These are phyloP conservation scores for Liodrosophila aerea DNA, from an alignment of 2,888 invertebrate species.

Conservation along the genomic window DNA sequence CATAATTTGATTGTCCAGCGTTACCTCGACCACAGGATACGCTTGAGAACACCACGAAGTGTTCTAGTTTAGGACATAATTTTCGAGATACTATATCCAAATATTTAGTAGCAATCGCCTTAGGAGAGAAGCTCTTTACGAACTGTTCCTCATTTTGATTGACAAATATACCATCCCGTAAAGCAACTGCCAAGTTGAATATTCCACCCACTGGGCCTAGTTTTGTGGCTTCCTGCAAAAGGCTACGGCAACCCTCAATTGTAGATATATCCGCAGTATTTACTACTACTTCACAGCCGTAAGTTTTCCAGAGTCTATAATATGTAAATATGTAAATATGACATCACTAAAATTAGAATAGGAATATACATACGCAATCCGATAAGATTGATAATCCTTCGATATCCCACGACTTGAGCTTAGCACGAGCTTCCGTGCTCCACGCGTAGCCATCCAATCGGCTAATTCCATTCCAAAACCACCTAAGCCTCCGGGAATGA, in stretches of 20 bases:
- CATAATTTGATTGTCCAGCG: conserved; percentile 92
- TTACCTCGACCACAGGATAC: conserved; percentile 96
- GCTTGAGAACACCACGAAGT: conserved; percentile 96
- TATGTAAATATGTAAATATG: no score
- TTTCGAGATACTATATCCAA: conserved; percentile 87
- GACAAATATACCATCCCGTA: conserved; percentile 89
- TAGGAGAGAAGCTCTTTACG: conserved; percentile 87
- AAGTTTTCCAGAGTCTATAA: conserved; percentile 88
- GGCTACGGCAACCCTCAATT: conserved; percentile 86
- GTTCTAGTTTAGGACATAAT: conserved; percentile 84
- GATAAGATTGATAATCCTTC: conserved; percentile 91
- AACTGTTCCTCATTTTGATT: conserved; percentile 90
- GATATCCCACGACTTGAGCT: conserved; percentile 91
- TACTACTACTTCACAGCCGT: conserved; percentile 87
- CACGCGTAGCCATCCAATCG: conserved; percentile 92
- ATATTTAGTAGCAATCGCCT: conserved; percentile 90
- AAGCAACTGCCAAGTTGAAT: conserved; percentile 93
- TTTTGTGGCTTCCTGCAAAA: conserved; percentile 86
- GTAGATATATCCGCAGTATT: conserved; percentile 89
- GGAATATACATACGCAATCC: conserved; percentile 84
- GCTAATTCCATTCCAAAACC: conserved; percentile 95
- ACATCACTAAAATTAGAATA: no score
- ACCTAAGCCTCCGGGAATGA: conserved; percentile 92
- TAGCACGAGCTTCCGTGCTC: conserved; percentile 90
- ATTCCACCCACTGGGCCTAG: conserved; percentile 91